Percentiles rank a stretch among this genome's conserved stretches.
These are phyloP conservation scores for Anniella stebbinsi DNA, from an alignment of 2,797 vertebrate genomes.

Conservation along the genomic window DNA sequence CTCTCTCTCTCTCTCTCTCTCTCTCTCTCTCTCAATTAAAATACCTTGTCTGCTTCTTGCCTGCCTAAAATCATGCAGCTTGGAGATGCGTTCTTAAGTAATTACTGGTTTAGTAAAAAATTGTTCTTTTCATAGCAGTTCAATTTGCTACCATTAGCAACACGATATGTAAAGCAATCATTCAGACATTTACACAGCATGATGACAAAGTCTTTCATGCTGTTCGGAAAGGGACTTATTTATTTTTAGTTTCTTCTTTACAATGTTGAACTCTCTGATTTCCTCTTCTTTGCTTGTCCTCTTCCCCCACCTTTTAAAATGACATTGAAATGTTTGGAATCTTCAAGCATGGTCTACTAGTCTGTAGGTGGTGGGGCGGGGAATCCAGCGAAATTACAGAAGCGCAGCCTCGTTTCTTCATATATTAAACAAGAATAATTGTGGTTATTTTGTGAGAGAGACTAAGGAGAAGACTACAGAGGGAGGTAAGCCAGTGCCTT, in stretches of 20 bases:
- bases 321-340: conserved; percentile 23
- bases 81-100: conserved; percentile 49
- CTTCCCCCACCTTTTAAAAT: background rate
- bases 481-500: background rate
- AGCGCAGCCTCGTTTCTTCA: background rate
- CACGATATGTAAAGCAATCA: conserved; percentile 57
- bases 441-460: background rate
- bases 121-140: conserved; percentile 64
- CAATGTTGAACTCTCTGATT: conserved; percentile 38
- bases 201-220: background rate
- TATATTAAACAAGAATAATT: background rate
- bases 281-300: conserved; percentile 12
- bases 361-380: background rate
- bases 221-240: background rate
- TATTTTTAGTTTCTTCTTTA: conserved; percentile 65
- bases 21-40: background rate
- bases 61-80: conserved; percentile 40
- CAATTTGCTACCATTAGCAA: conserved; percentile 69
- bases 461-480: background rate
- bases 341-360: conserved; percentile 4
- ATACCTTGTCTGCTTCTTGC: conserved; percentile 50
- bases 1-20: no score
- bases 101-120: conserved; percentile 65
- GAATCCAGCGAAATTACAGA: background rate
- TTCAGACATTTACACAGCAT: conserved; percentile 63